These are phyloP conservation scores for Sipha flava DNA, from an alignment of 1,140 invertebrate species.

Conservation along the genomic window DNA sequence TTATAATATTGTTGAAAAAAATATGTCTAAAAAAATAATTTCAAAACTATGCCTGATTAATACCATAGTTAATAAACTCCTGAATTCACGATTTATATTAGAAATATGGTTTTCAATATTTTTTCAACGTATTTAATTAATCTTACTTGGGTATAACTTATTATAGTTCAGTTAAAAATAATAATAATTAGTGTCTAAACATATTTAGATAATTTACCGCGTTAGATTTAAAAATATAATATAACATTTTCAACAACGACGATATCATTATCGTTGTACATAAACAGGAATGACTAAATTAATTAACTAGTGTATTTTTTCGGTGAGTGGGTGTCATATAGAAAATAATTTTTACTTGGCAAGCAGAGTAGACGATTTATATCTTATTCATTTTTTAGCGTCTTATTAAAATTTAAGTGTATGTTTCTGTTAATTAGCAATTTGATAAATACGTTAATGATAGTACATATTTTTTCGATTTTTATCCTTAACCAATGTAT, in stretches of 20 bases:
- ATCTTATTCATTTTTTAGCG: slow-evolving; percentile 2
- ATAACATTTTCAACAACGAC: neutral
- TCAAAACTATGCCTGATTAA: too few species aligned
- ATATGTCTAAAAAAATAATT: too few species aligned
- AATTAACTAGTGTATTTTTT: neutral
- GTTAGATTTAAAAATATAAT: neutral
- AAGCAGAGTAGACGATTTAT: neutral
- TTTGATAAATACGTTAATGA: neutral
- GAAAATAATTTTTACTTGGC: neutral
- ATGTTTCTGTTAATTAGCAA: neutral
- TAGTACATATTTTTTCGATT: neutral
- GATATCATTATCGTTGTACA: neutral
- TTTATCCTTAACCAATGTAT: neutral
- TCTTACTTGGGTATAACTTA: too few species aligned
- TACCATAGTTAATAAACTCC: too few species aligned
- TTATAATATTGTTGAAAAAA: too few species aligned
- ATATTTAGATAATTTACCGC: too few species aligned
- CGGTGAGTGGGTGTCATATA: neutral
- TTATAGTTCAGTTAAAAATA: too few species aligned
- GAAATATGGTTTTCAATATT: too few species aligned
- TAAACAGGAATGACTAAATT: neutral
- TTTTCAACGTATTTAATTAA: too few species aligned
- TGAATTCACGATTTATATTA: too few species aligned
- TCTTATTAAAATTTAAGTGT: neutral
- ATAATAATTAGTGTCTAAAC: too few species aligned